These are phyloP conservation scores for Stenurella melanura DNA, from an alignment of 2,888 invertebrate species.

Conservation along the genomic window DNA sequence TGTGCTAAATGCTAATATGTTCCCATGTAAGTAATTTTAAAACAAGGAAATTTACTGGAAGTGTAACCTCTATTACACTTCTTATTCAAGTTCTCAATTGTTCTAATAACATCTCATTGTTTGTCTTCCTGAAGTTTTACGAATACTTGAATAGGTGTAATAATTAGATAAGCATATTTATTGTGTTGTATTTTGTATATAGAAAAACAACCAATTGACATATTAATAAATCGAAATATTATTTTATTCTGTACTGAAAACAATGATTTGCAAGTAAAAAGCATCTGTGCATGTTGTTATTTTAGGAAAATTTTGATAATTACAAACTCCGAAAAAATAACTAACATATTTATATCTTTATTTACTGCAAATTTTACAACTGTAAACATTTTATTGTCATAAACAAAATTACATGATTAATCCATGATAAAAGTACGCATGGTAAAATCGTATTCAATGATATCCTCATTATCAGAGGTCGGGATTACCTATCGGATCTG, in stretches of 20 bases:
- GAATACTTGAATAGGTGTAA: no score
- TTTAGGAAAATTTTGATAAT: no score
- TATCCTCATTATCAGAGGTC: no score
- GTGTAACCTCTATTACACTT: neutral
- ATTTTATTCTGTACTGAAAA: neutral
- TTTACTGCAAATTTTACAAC: no score
- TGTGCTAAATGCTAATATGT: neutral
- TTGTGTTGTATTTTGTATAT: neutral
- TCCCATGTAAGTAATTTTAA: neutral
- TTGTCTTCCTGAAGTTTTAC: neutral
- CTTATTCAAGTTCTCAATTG: neutral
- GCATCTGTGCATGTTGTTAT: neutral
- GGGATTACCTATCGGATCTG: no score
- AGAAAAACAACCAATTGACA: neutral
- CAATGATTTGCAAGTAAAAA: neutral
- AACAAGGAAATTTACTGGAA: constrained; percentile 1
- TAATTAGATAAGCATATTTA: neutral
- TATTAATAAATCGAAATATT: neutral
- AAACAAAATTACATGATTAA: no score
- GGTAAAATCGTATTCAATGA: no score
- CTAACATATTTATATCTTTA: no score
- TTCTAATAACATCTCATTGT: neutral
- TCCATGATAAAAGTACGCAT: no score
- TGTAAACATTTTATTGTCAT: no score
- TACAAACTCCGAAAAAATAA: no score